Base-by-base conservation (phyloP, 2,888 invertebrate species). In the Sericinus montela region DNA sequence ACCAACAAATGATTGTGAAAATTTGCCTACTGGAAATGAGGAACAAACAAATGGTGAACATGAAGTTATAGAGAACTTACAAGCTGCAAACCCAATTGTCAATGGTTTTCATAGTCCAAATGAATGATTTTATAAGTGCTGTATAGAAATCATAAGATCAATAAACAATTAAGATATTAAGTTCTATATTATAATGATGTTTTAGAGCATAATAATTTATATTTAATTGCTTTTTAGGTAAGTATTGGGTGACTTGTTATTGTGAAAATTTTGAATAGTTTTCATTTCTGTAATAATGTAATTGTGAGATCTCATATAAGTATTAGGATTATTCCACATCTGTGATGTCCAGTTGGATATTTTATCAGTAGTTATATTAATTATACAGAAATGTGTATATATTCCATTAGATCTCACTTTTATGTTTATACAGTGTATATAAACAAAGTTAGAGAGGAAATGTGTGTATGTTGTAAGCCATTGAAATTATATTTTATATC, bases 391-490 rank as follows among this genome's bases (percentile, higher is more conserved):
- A 54, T 59, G 51, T 63, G 60, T 54, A 60, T 58, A 55, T 60
- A 65, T 75, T 71, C 65, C 67, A 67, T 56, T 57, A 66, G 79
- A 76, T 82, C 80, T 84, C 83, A 77, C 79, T 75, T 71, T 80
- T 81, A 82, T 80, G 67, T 82, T 78, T 57, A 59, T 65, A 65
- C 75, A 75, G 77, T 74, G 64, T 57, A 60, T 58, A 49, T 63
- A 59, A 55, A 43, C 6, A 11, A 51, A 44, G 37, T 42, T 54
- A 54, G 51, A 42, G 44, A 38, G 45, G 44, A 32, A 25, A 28
- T 38, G 25, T 45, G 38, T 34, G 13, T 44, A 39, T 37, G 48
- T 38, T 44, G n/a, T 48, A 42, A 42, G 50, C 41, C 41, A 50
- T 50, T 41, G n/a, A 37, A 37, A 44, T 49, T 37, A 45, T 50